Percentiles rank a stretch among this genome's conserved stretches.
phyloP scores from a whole-genome alignment of 2,113 vertebrate genomes.

The Pollachius pollachius region DNA sequence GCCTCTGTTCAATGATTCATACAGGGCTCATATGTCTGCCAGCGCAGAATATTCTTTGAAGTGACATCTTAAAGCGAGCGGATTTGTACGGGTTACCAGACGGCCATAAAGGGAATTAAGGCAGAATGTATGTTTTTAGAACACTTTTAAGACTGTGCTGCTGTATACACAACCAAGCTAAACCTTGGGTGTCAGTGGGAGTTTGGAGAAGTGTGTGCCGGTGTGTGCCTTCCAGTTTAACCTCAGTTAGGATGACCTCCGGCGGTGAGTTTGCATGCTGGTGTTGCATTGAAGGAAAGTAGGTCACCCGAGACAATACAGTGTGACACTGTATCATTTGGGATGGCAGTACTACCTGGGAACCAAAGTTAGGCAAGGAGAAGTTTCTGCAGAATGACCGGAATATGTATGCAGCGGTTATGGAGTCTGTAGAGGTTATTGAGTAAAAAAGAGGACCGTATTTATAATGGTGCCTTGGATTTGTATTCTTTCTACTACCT shows the following conservation, averaged over 20 bases:
- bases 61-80: conserved; percentile 27
- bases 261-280: conserved; percentile 62
- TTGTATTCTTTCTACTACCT: no score
- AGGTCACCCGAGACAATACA: conserved; percentile 49
- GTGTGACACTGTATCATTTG: conserved; percentile 31
- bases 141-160: conserved; percentile 9
- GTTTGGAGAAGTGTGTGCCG: conserved; percentile 33
- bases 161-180: conserved; percentile 19
- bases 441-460: no score
- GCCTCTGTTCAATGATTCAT: conserved; percentile 49
- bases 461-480: no score
- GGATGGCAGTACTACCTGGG: conserved; percentile 27
- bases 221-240: conserved; percentile 43
- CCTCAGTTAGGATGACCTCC: conserved; percentile 65
- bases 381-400: background rate
- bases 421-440: background rate
- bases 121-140: conserved; percentile 11
- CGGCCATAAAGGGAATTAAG: conserved; percentile 5
- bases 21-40: conserved; percentile 45
- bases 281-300: conserved; percentile 52
- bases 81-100: conserved; percentile 24
- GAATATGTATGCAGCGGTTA: no score
- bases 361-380: conserved; percentile 9
- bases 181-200: conserved; percentile 25
- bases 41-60: conserved; percentile 38